These are phyloP conservation scores for Macaca nemestrina DNA, from an alignment of 2,113 vertebrate species.

Conservation along the genomic window DNA sequence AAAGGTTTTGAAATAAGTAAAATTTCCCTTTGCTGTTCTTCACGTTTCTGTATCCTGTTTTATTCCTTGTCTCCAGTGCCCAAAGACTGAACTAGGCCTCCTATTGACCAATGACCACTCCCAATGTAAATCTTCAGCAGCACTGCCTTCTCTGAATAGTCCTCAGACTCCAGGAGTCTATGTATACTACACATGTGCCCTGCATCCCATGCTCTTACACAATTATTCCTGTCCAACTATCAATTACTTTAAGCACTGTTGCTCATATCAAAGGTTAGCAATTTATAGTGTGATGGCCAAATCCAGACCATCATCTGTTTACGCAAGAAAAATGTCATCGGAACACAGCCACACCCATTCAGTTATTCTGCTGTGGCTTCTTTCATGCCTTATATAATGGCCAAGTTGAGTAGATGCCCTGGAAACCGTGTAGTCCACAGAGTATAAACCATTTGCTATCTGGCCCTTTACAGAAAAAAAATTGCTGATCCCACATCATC, in stretches of 20 bases:
- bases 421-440: not conserved
- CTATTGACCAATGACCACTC: not conserved
- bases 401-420: not conserved
- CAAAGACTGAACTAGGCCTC: not conserved
- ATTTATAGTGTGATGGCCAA: not conserved
- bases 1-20: not conserved
- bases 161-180: accelerated
- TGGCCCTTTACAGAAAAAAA: not conserved
- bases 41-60: not conserved
- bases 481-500: not conserved
- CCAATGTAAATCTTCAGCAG: not conserved
- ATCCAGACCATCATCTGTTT: not conserved
- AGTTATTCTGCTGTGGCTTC: not conserved
- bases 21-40: not conserved
- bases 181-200: accelerated
- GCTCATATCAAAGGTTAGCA: not conserved
- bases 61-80: not conserved
- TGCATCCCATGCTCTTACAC: not conserved
- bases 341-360: not conserved
- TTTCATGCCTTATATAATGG: not conserved
- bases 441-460: not conserved
- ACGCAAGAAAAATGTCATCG: not conserved
- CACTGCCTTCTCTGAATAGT: not conserved
- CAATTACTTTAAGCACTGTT: not conserved
- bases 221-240: not conserved